A percentile compares a stretch with the other conserved stretches of the same genome.
phyloP scores from a whole-genome alignment of 1,140 invertebrate species.

The Drosophila bocqueti region DNA sequence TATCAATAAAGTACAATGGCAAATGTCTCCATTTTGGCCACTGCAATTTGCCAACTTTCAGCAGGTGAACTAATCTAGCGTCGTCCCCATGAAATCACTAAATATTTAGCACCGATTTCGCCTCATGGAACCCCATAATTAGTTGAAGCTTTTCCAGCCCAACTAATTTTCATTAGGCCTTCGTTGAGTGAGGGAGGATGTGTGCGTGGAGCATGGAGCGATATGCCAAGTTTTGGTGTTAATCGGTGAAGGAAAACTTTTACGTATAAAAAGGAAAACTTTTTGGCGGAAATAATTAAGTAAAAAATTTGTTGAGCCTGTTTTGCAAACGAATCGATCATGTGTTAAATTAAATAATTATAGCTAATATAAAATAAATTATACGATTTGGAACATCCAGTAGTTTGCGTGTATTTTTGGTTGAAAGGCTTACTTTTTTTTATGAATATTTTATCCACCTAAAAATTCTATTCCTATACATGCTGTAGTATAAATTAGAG shows the following conservation, averaged over 20 bases:
- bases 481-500: no score
- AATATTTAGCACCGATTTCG: conserved; percentile 51
- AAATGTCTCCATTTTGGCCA: conserved; percentile 21
- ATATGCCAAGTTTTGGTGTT: conserved; percentile 29
- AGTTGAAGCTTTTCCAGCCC: conserved; percentile 24
- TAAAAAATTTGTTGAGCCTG: background rate
- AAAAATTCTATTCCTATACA: no score
- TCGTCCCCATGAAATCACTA: conserved; percentile 22
- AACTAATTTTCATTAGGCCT: conserved; percentile 51
- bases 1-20: conserved; percentile 28
- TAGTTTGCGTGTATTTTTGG: no score
- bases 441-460: no score
- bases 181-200: conserved; percentile 16
- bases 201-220: conserved; percentile 5
- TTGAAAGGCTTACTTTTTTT: no score
- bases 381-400: no score
- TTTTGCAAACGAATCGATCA: background rate
- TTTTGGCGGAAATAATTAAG: background rate
- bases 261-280: conserved; percentile 4
- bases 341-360: no score
- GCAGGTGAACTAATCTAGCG: conserved; percentile 35
- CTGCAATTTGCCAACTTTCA: conserved; percentile 9
- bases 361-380: no score
- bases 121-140: conserved; percentile 24
- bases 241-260: conserved; percentile 10